phyloP scores from a whole-genome alignment of 2,113 vertebrate species.

The Pelusios castaneus region DNA sequence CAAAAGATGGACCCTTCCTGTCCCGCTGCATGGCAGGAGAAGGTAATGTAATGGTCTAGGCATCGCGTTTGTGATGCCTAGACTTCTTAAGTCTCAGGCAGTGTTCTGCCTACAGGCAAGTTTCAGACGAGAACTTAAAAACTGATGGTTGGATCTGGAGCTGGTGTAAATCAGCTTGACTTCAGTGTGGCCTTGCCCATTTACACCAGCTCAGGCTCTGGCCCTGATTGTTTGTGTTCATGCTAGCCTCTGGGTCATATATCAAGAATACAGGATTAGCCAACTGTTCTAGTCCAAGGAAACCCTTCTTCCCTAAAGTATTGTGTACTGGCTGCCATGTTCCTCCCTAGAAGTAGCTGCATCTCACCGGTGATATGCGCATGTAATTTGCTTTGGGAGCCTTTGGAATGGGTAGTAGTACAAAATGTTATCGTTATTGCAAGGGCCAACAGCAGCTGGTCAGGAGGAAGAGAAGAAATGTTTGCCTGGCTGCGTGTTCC shows the following conservation, averaged over 20 bases:
- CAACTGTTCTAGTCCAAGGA: slow-evolving; percentile 54
- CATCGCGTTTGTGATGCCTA: not conserved
- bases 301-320: not conserved
- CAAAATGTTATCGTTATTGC: not conserved
- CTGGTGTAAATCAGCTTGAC: slow-evolving; percentile 39
- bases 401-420: not conserved
- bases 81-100: not conserved
- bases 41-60: not conserved
- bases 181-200: not conserved
- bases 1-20: not conserved
- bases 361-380: not conserved
- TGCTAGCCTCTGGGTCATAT: slow-evolving; percentile 52
- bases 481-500: slow-evolving; percentile 55
- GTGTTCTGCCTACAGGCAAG: slow-evolving; percentile 24
- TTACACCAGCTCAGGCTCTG: slow-evolving; percentile 47
- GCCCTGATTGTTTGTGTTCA: slow-evolving; percentile 48
- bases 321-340: slow-evolving; percentile 43
- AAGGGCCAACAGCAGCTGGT: not conserved
- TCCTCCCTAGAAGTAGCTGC: not conserved
- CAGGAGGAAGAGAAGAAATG: not conserved
- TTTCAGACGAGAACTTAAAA: not conserved
- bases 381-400: not conserved
- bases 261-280: slow-evolving; percentile 58
- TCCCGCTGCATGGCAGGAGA: not conserved
- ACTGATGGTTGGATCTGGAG: not conserved